Evolutionary conservation across 2,113 vertebrate genomes (phyloP).

Genomic region (Orthonyx spaldingii): DNA sequence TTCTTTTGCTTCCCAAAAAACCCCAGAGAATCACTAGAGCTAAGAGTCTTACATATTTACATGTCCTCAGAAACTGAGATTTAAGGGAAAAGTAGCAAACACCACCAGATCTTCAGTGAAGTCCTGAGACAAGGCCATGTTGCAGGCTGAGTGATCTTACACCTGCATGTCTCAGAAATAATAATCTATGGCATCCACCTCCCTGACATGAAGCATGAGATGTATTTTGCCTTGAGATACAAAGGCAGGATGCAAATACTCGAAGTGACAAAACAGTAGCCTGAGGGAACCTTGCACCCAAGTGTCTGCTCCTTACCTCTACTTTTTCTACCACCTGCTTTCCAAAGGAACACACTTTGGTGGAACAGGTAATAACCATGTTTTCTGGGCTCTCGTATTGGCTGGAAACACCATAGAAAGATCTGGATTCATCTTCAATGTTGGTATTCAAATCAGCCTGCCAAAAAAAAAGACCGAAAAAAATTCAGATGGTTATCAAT

Average conservation of each 20-base stretch:
- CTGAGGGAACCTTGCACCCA: not conserved
- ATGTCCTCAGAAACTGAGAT: not conserved
- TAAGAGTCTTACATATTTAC: not conserved
- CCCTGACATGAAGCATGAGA: not conserved
- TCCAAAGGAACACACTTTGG: conserved; percentile 95
- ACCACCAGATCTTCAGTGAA: not conserved
- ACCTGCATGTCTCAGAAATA: not conserved
- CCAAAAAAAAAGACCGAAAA: not conserved
- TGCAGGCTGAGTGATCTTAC: not conserved
- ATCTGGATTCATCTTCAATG: conserved; percentile 87
- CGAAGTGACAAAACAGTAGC: not conserved
- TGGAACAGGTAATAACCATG: conserved; percentile 95
- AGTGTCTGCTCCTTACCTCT: conserved; percentile 76
- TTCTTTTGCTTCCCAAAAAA: not conserved
- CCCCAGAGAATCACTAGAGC: not conserved
- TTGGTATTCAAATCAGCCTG: conserved; percentile 91
- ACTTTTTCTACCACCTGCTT: conserved; percentile 98
- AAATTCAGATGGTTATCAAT: not conserved
- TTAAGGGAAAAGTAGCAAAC: not conserved
- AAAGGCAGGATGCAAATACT: not conserved
- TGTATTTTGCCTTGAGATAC: not conserved
- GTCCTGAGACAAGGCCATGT: not conserved
- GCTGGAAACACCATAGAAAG: conserved; percentile 94
- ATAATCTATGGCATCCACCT: not conserved
- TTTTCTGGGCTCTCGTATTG: conserved; percentile 93